Base-by-base conservation (phyloP, 2,888 invertebrate genomes). In the Amblyjoppa fuscipennis region DNA sequence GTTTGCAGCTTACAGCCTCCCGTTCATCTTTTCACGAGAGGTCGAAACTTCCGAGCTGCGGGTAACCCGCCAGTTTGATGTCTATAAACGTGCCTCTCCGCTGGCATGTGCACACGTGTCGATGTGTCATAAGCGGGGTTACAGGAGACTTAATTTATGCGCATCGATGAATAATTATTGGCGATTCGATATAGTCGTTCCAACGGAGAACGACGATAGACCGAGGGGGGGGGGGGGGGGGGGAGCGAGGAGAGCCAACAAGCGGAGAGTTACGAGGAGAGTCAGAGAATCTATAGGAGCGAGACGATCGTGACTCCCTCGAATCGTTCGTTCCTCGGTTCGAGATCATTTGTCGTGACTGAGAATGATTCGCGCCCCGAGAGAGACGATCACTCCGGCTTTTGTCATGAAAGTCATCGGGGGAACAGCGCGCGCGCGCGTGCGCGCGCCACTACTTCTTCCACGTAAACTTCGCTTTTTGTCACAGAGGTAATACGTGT, bases 291-390 rank as follows among this genome's bases (percentile, higher is more conserved):
- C 64, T 68, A 3, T 41, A 75, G 25, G 61, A 51, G 74, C 28
- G 41, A 59, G 76, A 25, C 56, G 61, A 61, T 79, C 83, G 83
- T 83, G 78, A 83, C 74, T 83, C 20, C 31, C 31, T 69, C 49
- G 78, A 51, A 51, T 61, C 61, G 28, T 53, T 59, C 31, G 45
- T 25, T 56, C 31, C 64, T 25, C 20, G 59, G 75, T 71, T 69
- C 74, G 69, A 41, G 66, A 83, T 83, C 74, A 79, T 83, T 83
- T 83, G 83, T 83, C 79, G 83, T 79, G 79, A 83, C 78, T 75
- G 45, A 51, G 41, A 74, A 73, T 11, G 49, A 74, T 59, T 83
- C 69, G 56, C 66, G 20, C 41, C 34, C 59, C 49, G 13, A 69
- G 45, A 64, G 71, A 64, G 71, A 64, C 51, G 56, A 41, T 16